Base-by-base conservation (phyloP, 2,888 invertebrate genomes). In the Dorcus parallelipipedus region DNA sequence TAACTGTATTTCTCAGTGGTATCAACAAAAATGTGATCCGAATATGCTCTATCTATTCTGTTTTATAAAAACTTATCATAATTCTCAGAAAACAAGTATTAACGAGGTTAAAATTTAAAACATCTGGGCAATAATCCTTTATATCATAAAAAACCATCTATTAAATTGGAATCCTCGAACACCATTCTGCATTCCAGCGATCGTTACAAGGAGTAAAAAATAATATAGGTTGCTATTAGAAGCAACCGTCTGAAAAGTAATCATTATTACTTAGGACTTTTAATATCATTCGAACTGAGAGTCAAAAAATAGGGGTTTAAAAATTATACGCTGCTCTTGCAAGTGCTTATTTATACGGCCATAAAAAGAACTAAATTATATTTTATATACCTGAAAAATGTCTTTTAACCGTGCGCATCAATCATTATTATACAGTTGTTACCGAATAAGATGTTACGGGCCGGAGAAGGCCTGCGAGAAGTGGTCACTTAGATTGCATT, bases 341-440 rank as follows among this genome's bases (percentile, higher is more conserved):
- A 58, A 60, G 58, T 62, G 59, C 59, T 60, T 62, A 65, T 64
- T 63, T 61, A 62, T 56, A 20, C 52, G 56, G 52, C 59, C 60
- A 54, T 66, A 62, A 64, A 63, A 62, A 63, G 65, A 60, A 58
- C 61, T 53, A 66, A 67, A 67, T 68, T 66, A 65, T 64, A 64
- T 64, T 62, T 62, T 60, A 62, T 65, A 64, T 65, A 65, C 64
- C 65, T 65, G 65, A 61, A 65, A 65, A 62, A 64, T 63, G 60
- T 63, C 61, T 62, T 59, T 56, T 60, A 64, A 62, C 58, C 49
- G 54, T 54, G 54, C 48, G 54, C 63, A 64, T 64, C 62, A 64
- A 65, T 65, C 65, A 64, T 64, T 65, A 65, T 62, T 62, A 62
- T 56, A 52, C 52, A 52, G 43, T 33, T 33, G 26, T 49, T 56